phyloP scores from a whole-genome alignment of 2,888 invertebrate species.

The Zelleria hepariella region DNA sequence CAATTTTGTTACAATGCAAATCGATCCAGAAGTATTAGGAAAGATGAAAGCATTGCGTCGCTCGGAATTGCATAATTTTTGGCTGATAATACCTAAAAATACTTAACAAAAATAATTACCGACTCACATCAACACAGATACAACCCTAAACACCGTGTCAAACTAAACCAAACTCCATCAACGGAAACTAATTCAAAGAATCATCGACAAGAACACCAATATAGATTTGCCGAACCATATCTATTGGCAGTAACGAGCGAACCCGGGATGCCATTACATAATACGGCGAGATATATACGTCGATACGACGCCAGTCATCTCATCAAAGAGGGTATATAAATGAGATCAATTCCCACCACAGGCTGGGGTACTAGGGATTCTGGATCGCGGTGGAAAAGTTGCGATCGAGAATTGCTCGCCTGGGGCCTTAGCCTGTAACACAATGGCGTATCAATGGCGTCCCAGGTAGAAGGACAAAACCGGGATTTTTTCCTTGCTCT shows the following conservation, averaged over 20 bases:
- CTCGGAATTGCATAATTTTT: too few relatives aligned
- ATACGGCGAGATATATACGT: background rate
- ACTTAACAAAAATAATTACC: too few relatives aligned
- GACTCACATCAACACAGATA: too few relatives aligned
- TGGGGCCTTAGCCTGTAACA: too few relatives aligned
- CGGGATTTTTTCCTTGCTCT: too few relatives aligned
- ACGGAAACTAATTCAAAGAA: background rate
- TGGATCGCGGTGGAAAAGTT: background rate
- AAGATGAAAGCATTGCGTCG: too few relatives aligned
- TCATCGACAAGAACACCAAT: background rate
- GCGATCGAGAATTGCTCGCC: background rate
- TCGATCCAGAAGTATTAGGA: too few relatives aligned
- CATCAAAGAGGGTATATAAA: slow-evolving; percentile 10
- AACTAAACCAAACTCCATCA: background rate
- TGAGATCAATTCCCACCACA: slow-evolving; percentile 7
- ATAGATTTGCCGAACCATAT: background rate
- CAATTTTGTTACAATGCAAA: too few relatives aligned
- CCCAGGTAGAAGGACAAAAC: too few relatives aligned
- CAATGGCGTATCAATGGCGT: too few relatives aligned
- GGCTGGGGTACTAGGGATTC: background rate
- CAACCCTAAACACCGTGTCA: too few relatives aligned
- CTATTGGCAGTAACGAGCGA: background rate
- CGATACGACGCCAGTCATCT: slow-evolving; percentile 8
- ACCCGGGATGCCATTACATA: background rate
- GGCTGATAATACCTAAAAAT: too few relatives aligned